Evolutionary conservation across 1,140 invertebrate genomes (phyloP).

Genomic region (Trichogramma pretiosum): DNA sequence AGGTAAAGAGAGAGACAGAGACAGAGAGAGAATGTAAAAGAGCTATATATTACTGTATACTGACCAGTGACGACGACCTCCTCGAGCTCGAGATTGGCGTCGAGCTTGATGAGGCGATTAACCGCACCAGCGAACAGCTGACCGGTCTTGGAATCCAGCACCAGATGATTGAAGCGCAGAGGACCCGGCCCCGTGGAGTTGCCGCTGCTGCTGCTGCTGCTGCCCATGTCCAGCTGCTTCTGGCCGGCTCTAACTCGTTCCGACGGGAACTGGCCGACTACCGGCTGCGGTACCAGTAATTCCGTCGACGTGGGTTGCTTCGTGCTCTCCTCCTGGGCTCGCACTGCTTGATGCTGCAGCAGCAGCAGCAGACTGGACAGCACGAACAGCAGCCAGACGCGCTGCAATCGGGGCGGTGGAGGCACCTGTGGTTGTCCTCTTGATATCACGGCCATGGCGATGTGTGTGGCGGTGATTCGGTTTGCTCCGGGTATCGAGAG

Average conservation of each 20-base stretch:
- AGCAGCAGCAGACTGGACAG: background rate
- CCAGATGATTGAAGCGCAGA: conserved; percentile 51
- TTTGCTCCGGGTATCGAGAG: too few relatives aligned
- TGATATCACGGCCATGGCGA: too few relatives aligned
- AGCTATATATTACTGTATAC: background rate
- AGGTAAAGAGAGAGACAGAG: background rate
- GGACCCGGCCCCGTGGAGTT: conserved; percentile 34
- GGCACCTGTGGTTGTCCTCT: conserved; percentile 21
- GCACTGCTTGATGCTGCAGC: background rate
- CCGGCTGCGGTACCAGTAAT: conserved; percentile 27
- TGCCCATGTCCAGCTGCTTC: conserved; percentile 25
- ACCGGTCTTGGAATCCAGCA: conserved; percentile 51
- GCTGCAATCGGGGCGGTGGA: conserved; percentile 22
- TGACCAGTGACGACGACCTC: conserved; percentile 54
- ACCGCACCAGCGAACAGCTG: conserved; percentile 71
- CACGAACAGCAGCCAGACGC: background rate
- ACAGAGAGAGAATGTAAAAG: background rate
- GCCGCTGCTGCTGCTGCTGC: conserved; percentile 42
- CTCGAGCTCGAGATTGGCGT: conserved; percentile 61
- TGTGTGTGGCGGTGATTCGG: conserved; percentile 8
- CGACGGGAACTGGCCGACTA: conserved; percentile 33
- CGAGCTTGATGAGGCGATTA: conserved; percentile 76
- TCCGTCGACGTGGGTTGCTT: conserved; percentile 9
- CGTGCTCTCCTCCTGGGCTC: conserved; percentile 12
- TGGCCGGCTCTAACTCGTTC: conserved; percentile 16